Conservation (phyloP, 2,888 invertebrate species). For the Nomada ferruginata region DNA sequence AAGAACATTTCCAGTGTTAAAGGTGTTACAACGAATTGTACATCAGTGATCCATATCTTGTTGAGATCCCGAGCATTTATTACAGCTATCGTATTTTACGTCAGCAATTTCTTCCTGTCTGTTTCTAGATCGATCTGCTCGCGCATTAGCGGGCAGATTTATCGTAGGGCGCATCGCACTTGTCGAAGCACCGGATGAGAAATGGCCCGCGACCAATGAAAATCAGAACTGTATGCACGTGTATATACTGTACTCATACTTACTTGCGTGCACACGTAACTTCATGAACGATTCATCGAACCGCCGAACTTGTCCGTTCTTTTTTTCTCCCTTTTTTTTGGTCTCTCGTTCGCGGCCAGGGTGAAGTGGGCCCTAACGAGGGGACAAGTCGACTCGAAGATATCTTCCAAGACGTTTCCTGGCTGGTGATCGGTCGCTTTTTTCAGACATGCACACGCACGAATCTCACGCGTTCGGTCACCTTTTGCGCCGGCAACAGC, state of each 20-base stretch:
- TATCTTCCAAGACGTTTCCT: constrained; percentile 41
- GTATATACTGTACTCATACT: too few relatives aligned
- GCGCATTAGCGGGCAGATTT: constrained; percentile 37
- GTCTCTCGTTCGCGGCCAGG: constrained; percentile 15
- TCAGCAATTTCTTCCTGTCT: constrained; percentile 31
- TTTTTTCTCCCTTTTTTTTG: background rate
- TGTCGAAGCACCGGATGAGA: constrained; percentile 41
- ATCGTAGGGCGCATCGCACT: constrained; percentile 36
- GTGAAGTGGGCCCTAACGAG: constrained; percentile 50
- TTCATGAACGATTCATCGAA: constrained; percentile 21
- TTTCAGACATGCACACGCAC: constrained; percentile 8
- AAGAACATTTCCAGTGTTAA: too few relatives aligned
- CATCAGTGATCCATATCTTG: background rate
- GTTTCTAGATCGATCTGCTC: constrained; percentile 34
- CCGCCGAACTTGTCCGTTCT: constrained; percentile 1
- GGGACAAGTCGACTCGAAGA: constrained; percentile 34
- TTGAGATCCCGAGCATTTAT: constrained; percentile 6
- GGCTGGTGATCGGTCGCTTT: background rate
- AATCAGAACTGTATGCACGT: constrained; percentile 24
- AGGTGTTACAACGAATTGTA: too few relatives aligned
- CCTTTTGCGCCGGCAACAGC: constrained; percentile 65
- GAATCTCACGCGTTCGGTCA: background rate
- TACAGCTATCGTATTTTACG: constrained; percentile 12
- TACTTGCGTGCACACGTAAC: constrained; percentile 6
- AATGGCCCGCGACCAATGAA: constrained; percentile 43